Evolutionary conservation across 2,113 vertebrate species (phyloP), one percentile per base, ranked within the genome.

Genomic region (Platichthys flesus): DNA sequence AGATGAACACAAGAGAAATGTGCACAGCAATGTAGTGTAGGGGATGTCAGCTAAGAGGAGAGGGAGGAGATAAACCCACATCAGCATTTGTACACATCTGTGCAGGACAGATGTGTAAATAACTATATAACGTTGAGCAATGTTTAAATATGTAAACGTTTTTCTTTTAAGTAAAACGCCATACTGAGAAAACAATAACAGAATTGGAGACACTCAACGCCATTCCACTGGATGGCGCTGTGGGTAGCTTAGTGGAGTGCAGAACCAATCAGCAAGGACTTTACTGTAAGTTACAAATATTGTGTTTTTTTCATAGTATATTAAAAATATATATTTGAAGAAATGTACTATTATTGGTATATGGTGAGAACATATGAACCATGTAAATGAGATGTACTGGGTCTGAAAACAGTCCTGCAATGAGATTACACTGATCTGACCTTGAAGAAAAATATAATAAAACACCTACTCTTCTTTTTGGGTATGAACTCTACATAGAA

Each of bases 361-460:
- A 13, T 37, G 7, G 35, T 37, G 35, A 47, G 45, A 76, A 51
- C 5, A 0, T 40, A n/a, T 59, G 14, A 42, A 45, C 51, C 5
- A 23, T 16, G 2, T 13, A 2, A 16, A 56, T 40, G 7, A 14
- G 31, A 13, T 54, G 51, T 15, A 45, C 3, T 56, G n/a, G 52
- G 37, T 63, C 9, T 63, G 40, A 23, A 49, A 64, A 70, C 20
- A 26, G 12, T 6, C 40, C 40, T 42, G 40, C 47, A 56, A 54
- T 54, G 9, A 56, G 1, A 51, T n/a, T 54, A 6, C 4, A 67
- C 40, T 65, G 18, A 52, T 67, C 16, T 67, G 42, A 79, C 51
- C 67, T 75, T 63, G 51, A 71, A 21, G 23, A 57, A 24, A 56
- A 3, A 10, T 15, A 9, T 51, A 24, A 40, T 14, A 47, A 40